Evolutionary conservation across 2,797 vertebrate genomes (phyloP).

Genomic region (Graptemys geographica): DNA sequence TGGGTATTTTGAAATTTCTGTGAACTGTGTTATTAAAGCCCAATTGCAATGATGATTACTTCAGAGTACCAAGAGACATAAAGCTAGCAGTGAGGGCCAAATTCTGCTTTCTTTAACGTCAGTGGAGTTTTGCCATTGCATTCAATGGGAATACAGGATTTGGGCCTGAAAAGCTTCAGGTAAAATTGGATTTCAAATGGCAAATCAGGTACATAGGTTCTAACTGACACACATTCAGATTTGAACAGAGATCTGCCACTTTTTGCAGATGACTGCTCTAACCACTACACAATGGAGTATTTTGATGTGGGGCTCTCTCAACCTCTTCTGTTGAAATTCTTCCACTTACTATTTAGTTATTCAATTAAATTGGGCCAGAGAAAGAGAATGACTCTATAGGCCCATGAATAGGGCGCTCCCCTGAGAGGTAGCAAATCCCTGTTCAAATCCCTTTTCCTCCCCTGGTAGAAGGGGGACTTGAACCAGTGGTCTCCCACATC

Average conservation of each 20-base stretch:
- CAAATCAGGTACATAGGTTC: background rate
- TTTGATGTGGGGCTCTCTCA: too few species aligned
- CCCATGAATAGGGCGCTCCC: too few species aligned
- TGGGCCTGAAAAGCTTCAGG: background rate
- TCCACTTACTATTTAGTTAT: too few species aligned
- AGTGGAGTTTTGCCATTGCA: background rate
- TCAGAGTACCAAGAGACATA: background rate
- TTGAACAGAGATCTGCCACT: background rate
- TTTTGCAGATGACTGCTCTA: background rate
- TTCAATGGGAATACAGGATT: background rate
- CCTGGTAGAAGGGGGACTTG: too few species aligned
- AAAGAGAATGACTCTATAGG: too few species aligned
- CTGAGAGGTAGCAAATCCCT: too few species aligned
- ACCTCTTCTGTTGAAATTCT: too few species aligned
- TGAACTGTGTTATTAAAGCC: background rate
- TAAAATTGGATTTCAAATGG: background rate
- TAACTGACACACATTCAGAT: background rate
- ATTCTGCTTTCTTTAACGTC: background rate
- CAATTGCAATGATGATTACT: background rate
- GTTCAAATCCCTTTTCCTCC: too few species aligned
- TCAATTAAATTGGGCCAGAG: too few species aligned
- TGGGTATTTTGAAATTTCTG: background rate
- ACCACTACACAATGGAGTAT: too few species aligned
- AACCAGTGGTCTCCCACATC: too few species aligned
- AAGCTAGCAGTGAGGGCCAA: rapidly evolving